These are phyloP conservation scores for Pangasianodon hypophthalmus DNA, from an alignment of 2,113 vertebrate genomes.

Conservation along the genomic window DNA sequence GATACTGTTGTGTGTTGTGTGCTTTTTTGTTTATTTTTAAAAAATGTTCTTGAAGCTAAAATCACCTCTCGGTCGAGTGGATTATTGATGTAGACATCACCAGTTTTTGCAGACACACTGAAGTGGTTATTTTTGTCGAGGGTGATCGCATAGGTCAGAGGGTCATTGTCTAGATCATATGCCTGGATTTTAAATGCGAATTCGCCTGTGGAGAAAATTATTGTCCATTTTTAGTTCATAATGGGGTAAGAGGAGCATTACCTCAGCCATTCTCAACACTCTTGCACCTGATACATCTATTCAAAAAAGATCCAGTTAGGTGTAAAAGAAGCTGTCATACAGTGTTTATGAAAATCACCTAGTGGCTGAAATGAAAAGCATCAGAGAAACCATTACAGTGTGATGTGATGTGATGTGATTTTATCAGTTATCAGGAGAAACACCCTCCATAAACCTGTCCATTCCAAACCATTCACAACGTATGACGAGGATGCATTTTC, in stretches of 20 bases:
- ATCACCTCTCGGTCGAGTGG: conserved; percentile 3
- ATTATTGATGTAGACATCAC: not conserved
- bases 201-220: not conserved
- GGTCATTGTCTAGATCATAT: not conserved
- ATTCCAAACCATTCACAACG: no score
- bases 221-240: not conserved
- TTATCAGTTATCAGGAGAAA: no score
- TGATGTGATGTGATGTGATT: no score
- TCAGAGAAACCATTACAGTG: no score
- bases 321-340: no score
- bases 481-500: not conserved
- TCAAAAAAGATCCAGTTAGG: not conserved
- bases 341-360: no score
- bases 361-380: no score
- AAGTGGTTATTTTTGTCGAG: not conserved
- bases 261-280: no score
- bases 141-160: not conserved
- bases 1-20: not conserved
- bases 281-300: not conserved
- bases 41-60: not conserved
- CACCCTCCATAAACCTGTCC: no score
- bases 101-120: not conserved
- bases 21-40: not conserved
- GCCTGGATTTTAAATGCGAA: not conserved
- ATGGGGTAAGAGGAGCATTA: not conserved